A percentile compares a stretch with the other conserved stretches of the same genome.
These are phyloP conservation scores for Cephalotes varians DNA, from an alignment of 2,888 invertebrate species.

Conservation along the genomic window DNA sequence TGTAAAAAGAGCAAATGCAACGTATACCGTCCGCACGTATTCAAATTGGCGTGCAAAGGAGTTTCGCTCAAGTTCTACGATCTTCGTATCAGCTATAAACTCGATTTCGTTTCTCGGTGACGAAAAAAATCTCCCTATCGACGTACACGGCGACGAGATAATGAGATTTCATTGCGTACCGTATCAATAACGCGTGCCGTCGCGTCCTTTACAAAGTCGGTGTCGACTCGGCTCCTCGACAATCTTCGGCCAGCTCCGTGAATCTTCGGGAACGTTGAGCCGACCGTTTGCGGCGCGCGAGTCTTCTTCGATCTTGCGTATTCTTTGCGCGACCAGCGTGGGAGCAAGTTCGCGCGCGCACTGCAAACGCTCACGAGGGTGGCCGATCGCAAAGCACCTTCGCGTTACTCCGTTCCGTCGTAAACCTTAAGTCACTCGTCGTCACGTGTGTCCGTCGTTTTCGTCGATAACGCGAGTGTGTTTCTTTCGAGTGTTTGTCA, in stretches of 20 bases:
- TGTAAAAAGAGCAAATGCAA: background rate
- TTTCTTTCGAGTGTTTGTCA: background rate
- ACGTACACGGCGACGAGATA: background rate
- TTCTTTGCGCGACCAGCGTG: slow-evolving; percentile 83
- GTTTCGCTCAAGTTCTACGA: background rate
- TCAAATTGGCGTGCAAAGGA: background rate
- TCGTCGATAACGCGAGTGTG: slow-evolving; percentile 18
- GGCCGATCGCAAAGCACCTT: slow-evolving; percentile 61
- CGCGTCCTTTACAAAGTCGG: background rate
- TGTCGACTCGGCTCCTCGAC: slow-evolving; percentile 54
- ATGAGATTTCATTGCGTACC: background rate
- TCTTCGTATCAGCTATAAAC: background rate
- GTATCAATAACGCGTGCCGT: background rate
- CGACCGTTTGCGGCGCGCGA: slow-evolving; percentile 52
- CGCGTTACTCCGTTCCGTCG: slow-evolving; percentile 13
- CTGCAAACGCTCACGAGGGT: slow-evolving; percentile 73
- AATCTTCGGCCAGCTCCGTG: slow-evolving; percentile 47
- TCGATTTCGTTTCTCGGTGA: background rate
- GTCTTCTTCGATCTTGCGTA: slow-evolving; percentile 80
- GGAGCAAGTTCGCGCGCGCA: slow-evolving; percentile 80
- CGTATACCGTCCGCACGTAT: background rate
- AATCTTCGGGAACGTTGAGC: slow-evolving; percentile 47
- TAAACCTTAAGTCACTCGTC: background rate
- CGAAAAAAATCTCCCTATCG: background rate
- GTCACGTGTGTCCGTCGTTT: background rate